A percentile compares a stretch with the other conserved stretches of the same genome.
Conservation (phyloP, 2,797 vertebrate genomes). For the Pachyuromys duprasi region DNA sequence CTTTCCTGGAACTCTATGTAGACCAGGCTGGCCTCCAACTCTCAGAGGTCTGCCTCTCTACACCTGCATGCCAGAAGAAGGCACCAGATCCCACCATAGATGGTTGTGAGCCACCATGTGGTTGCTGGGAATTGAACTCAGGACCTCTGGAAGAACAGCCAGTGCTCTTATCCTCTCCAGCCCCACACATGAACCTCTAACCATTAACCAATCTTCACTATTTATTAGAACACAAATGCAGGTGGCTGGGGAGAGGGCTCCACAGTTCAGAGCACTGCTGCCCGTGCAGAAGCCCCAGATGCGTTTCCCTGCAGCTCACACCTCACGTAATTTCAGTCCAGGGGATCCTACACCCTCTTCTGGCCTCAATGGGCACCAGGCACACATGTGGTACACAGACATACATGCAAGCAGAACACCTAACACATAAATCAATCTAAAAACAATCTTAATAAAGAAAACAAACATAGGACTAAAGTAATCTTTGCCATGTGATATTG, state of each 20-base stretch:
- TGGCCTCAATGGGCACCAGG: background rate
- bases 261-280: background rate
- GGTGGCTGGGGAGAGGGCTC: background rate
- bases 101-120: no score
- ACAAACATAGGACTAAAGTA: conserved; percentile 41
- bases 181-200: background rate
- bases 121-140: no score
- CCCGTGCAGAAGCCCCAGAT: no score
- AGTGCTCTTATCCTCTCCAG: no score
- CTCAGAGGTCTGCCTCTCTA: background rate
- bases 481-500: background rate
- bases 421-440: background rate
- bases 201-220: conserved; percentile 36
- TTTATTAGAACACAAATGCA: conserved; percentile 51
- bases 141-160: no score
- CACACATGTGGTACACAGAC: background rate
- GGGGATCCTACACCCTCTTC: background rate
- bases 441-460: conserved; percentile 35
- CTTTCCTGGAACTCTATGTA: background rate
- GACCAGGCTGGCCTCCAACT: background rate
- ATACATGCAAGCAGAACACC: background rate
- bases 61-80: no score
- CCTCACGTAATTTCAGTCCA: background rate
- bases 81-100: no score
- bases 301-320: background rate